These are phyloP conservation scores for Sericinus montela DNA, from an alignment of 2,888 invertebrate species.

Conservation along the genomic window DNA sequence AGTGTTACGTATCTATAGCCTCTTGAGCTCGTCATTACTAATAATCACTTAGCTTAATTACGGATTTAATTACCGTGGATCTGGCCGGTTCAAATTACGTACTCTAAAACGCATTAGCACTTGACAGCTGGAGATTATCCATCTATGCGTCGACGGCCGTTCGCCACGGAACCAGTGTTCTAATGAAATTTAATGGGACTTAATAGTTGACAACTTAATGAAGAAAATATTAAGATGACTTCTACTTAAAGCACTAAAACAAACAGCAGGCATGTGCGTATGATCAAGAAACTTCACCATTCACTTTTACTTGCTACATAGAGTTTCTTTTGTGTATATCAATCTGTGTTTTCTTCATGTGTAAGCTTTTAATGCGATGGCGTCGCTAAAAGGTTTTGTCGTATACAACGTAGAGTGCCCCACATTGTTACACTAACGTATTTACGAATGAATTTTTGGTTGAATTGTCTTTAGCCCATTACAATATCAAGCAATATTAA, in stretches of 20 bases:
- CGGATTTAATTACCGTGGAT: conserved; percentile 76
- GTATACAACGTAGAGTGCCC: conserved; percentile 21
- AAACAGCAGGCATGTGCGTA: conserved; percentile 36
- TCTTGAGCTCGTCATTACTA: conserved; percentile 57
- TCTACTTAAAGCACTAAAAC: conserved; percentile 49
- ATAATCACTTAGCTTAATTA: conserved; percentile 79
- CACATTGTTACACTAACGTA: conserved; percentile 22
- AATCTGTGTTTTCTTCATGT: conserved; percentile 19
- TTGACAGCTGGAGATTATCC: conserved; percentile 79
- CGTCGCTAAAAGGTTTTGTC: conserved; percentile 35
- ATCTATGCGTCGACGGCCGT: conserved; percentile 67
- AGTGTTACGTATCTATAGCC: conserved; percentile 24
- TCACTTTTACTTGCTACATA: conserved; percentile 21
- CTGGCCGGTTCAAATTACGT: conserved; percentile 79
- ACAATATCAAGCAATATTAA: too few species aligned
- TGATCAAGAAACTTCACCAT: conserved; percentile 34
- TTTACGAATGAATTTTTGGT: too few species aligned
- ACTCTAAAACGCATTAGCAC: conserved; percentile 79
- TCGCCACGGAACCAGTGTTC: conserved; percentile 55
- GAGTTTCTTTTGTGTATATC: conserved; percentile 13
- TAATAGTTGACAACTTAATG: conserved; percentile 78
- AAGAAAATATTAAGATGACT: conserved; percentile 68
- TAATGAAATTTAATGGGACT: conserved; percentile 78
- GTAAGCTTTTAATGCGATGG: conserved; percentile 31
- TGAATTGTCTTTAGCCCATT: too few species aligned